Base-by-base conservation (phyloP, 1,140 invertebrate species). In the Polypedilum pembai region DNA sequence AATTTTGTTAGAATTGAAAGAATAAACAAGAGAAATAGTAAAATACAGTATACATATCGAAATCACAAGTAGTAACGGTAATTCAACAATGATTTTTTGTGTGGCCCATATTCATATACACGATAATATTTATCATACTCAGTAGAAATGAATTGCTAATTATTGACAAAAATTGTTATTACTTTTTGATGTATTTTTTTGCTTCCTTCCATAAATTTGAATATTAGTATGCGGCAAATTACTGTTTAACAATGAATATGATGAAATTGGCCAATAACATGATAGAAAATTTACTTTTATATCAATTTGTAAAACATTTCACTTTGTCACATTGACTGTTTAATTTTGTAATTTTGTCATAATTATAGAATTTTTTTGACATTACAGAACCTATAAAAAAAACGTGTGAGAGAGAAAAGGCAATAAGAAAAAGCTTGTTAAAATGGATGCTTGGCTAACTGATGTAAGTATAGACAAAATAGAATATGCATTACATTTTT, bases 381-480 rank as follows among this genome's bases (percentile, higher is more conserved):
- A 33, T 33, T 33, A n/a, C 45, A 56, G 45, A 56, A 12, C 4
- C 45, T n/a, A n/a, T n/a, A n/a, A n/a, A n/a, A n/a, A n/a, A n/a
- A 12, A 33, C 24, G 45, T 56, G 45, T 56, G 41, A 45, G 41
- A 45, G 41, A 8, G 15, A 45, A 15, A 45, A 45, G 15, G 41
- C 10, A 41, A 41, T 41, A 5, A 41, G 10, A 10, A 10, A 45
- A 45, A 45, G 41, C 15, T 10, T 12, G 15, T 56, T 20, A 69
- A 69, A 69, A 69, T 69, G 65, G 65, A 69, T 69, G 65, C 65
- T 69, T 69, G 65, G 65, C 18, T 69, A 69, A 69, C 65, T 69
- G 65, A 69, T 69, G 65, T 69, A 69, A 69, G 65, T 21, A 20
- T 15, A 56, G 45, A 12, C n/a, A 15, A 56, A 56, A 56, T 3